These are phyloP conservation scores for Meteorus cinctellus DNA, from an alignment of 2,888 invertebrate species.

Conservation along the genomic window DNA sequence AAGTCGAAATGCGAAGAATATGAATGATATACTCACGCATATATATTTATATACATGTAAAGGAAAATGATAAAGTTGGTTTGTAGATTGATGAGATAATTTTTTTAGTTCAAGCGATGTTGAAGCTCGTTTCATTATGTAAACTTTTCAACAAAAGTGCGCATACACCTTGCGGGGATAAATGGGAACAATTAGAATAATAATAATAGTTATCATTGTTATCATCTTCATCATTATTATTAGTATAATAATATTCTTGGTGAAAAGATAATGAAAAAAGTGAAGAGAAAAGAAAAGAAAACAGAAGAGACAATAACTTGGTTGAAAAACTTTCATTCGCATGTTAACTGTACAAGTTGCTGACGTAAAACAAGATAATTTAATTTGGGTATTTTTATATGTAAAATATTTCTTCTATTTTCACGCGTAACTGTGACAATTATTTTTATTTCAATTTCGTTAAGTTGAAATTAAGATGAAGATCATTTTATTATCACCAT, in stretches of 20 bases:
- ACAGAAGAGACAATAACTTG: constrained; percentile 43
- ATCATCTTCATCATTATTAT: constrained; percentile 31
- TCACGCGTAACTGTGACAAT: constrained; percentile 26
- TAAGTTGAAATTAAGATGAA: neutral
- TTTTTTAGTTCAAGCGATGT: constrained; percentile 41
- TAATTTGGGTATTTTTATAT: neutral
- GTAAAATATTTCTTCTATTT: neutral
- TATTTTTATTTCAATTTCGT: neutral
- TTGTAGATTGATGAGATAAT: constrained; percentile 44
- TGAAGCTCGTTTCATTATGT: constrained; percentile 28
- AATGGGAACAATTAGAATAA: constrained; percentile 50
- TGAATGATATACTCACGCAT: neutral
- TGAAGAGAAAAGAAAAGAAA: neutral
- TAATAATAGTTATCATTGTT: constrained; percentile 24
- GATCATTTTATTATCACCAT: neutral
- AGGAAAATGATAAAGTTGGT: constrained; percentile 40
- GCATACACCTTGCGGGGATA: constrained; percentile 35
- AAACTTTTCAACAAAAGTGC: constrained; percentile 23
- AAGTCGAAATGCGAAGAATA: constrained; percentile 19
- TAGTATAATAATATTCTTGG: constrained; percentile 39
- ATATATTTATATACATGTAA: constrained; percentile 1
- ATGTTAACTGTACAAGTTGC: constrained; percentile 9
- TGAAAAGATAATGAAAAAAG: too few relatives aligned
- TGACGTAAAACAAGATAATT: constrained; percentile 18
- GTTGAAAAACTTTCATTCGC: constrained; percentile 6